Percentiles rank a stretch among this genome's conserved stretches.
Evolutionary conservation across 2,113 vertebrate genomes (phyloP).

Genomic region (Chamaea fasciata): DNA sequence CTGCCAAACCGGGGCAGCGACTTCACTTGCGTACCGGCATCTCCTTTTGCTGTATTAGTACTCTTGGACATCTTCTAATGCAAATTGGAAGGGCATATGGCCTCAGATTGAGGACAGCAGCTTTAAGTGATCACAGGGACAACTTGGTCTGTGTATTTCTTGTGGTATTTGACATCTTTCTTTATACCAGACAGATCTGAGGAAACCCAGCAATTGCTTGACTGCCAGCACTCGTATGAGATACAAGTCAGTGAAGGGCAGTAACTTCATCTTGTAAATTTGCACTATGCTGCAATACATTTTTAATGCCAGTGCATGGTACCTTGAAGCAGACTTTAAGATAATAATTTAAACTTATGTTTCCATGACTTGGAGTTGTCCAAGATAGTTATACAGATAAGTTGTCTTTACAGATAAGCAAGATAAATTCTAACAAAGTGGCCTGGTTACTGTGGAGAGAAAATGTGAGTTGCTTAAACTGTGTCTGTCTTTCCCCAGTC

Average conservation of each 20-base stretch:
- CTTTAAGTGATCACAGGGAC: not conserved
- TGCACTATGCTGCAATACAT: not conserved
- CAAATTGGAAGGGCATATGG: not conserved
- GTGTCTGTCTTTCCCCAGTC: not conserved
- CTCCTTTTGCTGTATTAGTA: not conserved
- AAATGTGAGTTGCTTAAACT: not conserved
- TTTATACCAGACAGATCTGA: not conserved
- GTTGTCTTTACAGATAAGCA: not conserved
- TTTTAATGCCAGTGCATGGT: not conserved
- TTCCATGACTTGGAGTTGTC: not conserved
- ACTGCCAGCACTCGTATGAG: fast-evolving
- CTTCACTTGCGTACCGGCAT: not conserved
- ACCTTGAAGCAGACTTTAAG: not conserved
- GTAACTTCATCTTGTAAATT: not conserved
- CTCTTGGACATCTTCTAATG: not conserved
- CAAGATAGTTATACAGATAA: not conserved
- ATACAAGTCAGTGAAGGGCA: not conserved
- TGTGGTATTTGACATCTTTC: not conserved
- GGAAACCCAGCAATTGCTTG: not conserved
- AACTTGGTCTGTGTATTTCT: not conserved
- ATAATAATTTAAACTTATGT: not conserved
- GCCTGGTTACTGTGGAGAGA: not conserved
- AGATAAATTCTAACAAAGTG: not conserved
- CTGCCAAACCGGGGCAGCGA: fast-evolving
- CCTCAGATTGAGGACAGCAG: not conserved